phyloP scores from a whole-genome alignment of 2,888 invertebrate genomes.

The Theretra japonica region DNA sequence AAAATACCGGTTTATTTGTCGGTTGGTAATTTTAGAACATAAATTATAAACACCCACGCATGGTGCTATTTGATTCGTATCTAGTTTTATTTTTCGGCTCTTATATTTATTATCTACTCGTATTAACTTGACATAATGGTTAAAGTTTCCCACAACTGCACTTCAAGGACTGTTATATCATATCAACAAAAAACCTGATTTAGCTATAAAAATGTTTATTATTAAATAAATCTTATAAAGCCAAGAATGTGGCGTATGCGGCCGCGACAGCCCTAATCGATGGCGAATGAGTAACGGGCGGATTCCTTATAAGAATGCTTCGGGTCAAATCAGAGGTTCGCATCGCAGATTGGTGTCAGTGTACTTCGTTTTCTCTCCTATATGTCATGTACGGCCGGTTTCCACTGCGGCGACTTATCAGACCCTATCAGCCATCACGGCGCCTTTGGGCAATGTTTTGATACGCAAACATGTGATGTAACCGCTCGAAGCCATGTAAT shows the following conservation, averaged over 20 bases:
- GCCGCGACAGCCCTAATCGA: slow-evolving; percentile 62
- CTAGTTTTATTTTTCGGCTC: background rate
- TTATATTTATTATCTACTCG: background rate
- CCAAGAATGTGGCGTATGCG: background rate
- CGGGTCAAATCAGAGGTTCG: slow-evolving; percentile 76
- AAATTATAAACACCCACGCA: slow-evolving; percentile 6
- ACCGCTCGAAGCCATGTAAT: slow-evolving; percentile 30
- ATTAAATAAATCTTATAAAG: background rate
- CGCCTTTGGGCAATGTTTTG: slow-evolving; percentile 45
- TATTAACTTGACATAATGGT: too few relatives aligned
- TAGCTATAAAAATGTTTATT: background rate
- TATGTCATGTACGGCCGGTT: slow-evolving; percentile 70
- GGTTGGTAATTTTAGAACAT: background rate
- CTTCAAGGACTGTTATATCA: too few relatives aligned
- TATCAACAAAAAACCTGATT: too few relatives aligned
- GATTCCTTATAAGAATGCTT: slow-evolving; percentile 77
- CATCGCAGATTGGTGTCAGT: slow-evolving; percentile 78
- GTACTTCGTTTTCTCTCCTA: slow-evolving; percentile 76
- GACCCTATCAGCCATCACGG: slow-evolving; percentile 51
- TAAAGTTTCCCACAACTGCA: too few relatives aligned
- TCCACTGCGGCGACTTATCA: slow-evolving; percentile 52
- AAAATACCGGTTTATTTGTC: background rate
- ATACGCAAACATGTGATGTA: slow-evolving; percentile 29
- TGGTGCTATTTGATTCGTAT: background rate
- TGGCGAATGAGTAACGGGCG: slow-evolving; percentile 72